A percentile compares a stretch with the other conserved stretches of the same genome.
Conservation (phyloP, 2,797 vertebrate species). For the Sphaeramia orbicularis region DNA sequence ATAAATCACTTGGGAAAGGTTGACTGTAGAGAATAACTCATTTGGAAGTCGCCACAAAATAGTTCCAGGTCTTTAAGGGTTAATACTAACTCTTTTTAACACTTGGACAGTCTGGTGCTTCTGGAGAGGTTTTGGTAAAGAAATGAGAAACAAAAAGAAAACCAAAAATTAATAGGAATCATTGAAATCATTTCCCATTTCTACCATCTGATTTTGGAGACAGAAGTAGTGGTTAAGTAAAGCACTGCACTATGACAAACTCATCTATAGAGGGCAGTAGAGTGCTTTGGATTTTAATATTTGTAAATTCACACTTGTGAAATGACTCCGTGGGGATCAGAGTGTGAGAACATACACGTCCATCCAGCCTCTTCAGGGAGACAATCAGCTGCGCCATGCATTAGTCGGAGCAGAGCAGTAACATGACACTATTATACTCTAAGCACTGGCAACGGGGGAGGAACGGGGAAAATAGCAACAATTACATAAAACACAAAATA, state of each 20-base stretch:
- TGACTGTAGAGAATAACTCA: no score
- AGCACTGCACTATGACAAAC: conserved; percentile 37
- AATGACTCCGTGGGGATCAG: neutral
- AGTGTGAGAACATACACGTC: conserved; percentile 11
- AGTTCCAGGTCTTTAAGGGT: no score
- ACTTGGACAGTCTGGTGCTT: no score
- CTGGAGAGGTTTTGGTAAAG: no score
- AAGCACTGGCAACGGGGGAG: neutral
- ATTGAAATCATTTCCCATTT: no score
- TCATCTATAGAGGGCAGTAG: conserved; percentile 78
- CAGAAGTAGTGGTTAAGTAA: no score
- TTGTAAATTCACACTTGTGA: neutral
- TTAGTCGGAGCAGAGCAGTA: conserved; percentile 12
- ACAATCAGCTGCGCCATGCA: conserved; percentile 21
- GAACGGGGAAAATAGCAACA: neutral
- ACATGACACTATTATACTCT: conserved; percentile 30
- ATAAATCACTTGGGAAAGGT: no score
- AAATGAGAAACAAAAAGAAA: no score
- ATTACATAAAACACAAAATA: neutral
- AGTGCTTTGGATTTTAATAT: conserved; percentile 47
- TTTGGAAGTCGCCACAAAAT: no score
- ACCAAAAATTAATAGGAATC: no score
- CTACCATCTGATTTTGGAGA: no score
- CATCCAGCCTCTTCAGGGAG: conserved; percentile 28
- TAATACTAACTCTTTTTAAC: no score